phyloP scores from a whole-genome alignment of 2,797 vertebrate species.

The Pipistrellus nathusii region DNA sequence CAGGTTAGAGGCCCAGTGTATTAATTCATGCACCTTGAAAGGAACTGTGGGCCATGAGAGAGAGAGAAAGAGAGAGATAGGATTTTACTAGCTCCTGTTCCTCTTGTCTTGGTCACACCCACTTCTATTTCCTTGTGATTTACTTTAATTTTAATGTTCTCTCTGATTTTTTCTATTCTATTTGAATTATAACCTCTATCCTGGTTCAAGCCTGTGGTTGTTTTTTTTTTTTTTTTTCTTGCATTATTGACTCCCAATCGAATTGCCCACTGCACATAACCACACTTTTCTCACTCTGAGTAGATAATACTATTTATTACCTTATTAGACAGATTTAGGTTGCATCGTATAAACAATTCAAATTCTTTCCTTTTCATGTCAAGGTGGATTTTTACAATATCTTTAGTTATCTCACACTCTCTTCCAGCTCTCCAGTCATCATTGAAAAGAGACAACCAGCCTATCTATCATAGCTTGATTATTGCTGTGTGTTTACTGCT shows the following conservation, averaged over 20 bases:
- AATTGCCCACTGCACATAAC: background rate
- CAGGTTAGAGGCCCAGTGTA: too few species aligned
- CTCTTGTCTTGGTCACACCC: background rate
- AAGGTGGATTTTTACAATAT: background rate
- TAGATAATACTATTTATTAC: background rate
- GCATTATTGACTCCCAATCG: background rate
- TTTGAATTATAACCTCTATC: background rate
- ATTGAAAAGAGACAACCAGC: background rate
- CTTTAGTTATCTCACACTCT: background rate
- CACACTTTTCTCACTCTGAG: background rate
- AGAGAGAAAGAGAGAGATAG: too few species aligned
- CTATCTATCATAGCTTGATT: background rate
- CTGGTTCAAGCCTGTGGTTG: background rate
- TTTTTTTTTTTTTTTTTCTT: background rate
- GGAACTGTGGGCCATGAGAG: too few species aligned
- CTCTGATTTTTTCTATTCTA: background rate
- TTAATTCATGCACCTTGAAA: too few species aligned
- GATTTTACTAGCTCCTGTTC: background rate
- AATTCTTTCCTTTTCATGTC: conserved; percentile 20
- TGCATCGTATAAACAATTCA: background rate
- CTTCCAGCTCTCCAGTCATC: background rate
- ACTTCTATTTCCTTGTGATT: conserved; percentile 12
- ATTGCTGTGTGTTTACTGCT: background rate
- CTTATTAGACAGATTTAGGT: background rate
- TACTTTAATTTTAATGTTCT: background rate